Evolutionary conservation across 1,140 invertebrate genomes (phyloP).

Genomic region (Orius insidiosus): DNA sequence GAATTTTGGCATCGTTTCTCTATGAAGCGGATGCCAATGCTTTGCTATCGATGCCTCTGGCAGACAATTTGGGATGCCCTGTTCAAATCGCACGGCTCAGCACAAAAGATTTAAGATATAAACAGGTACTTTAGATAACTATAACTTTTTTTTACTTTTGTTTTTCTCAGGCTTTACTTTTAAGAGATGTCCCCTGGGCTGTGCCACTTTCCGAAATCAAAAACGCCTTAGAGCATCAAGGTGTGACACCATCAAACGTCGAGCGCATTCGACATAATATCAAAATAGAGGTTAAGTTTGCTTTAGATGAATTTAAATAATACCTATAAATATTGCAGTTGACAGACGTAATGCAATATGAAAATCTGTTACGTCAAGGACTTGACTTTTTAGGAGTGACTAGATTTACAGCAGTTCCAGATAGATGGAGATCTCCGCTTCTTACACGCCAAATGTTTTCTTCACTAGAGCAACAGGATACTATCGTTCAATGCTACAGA

Average conservation of each 20-base stretch:
- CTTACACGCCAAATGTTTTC: not conserved
- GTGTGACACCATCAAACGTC: slow-evolving; percentile 20
- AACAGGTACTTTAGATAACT: slow-evolving; percentile 9
- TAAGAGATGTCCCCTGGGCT: slow-evolving; percentile 31
- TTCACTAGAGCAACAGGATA: slow-evolving; percentile 21
- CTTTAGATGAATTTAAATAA: not conserved
- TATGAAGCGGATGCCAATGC: slow-evolving; percentile 27
- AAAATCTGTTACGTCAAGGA: slow-evolving; percentile 27
- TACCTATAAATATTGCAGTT: slow-evolving; percentile 22
- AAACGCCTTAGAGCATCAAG: slow-evolving; percentile 28
- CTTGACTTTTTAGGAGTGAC: slow-evolving; percentile 30
- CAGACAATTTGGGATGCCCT: slow-evolving; percentile 25
- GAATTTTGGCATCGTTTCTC: slow-evolving; percentile 26
- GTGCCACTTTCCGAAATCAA: slow-evolving; percentile 29
- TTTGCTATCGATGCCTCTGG: slow-evolving; percentile 25
- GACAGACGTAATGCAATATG: slow-evolving; percentile 27
- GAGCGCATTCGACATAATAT: slow-evolving; percentile 27
- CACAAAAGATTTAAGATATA: slow-evolving; percentile 27
- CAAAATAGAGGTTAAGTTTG: slow-evolving; percentile 27
- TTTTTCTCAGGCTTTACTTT: slow-evolving; percentile 24
- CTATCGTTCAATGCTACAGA: slow-evolving; percentile 29
- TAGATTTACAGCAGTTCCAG: slow-evolving; percentile 27
- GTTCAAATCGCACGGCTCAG: slow-evolving; percentile 31
- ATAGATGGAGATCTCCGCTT: slow-evolving; percentile 25
- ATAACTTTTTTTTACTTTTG: not conserved